These are phyloP conservation scores for Athalia circularis DNA, from an alignment of 2,888 invertebrate species.

Conservation along the genomic window DNA sequence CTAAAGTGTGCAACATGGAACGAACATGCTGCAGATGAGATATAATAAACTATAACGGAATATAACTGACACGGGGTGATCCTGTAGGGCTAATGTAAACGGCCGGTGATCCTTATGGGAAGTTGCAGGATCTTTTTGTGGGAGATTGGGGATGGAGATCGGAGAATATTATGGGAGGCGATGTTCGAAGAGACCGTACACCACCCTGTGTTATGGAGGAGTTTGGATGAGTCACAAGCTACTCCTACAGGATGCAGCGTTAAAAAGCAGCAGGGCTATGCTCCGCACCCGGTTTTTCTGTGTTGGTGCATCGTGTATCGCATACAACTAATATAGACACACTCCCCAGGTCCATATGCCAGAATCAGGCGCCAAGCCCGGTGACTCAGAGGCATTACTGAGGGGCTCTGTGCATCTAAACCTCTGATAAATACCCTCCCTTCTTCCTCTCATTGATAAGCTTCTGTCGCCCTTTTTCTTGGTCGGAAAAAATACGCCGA, in stretches of 20 bases:
- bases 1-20: constrained; percentile 35
- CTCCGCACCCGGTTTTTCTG: neutral
- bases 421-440: constrained; percentile 47
- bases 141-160: constrained; percentile 2
- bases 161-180: neutral
- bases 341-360: constrained; percentile 42
- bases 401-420: constrained; percentile 43
- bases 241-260: constrained; percentile 35
- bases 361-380: constrained; percentile 42
- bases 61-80: constrained; percentile 16
- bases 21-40: neutral
- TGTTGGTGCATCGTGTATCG: constrained; percentile 16
- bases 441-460: constrained; percentile 44
- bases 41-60: constrained; percentile 42
- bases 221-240: constrained; percentile 32
- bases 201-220: neutral
- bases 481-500: constrained; percentile 2
- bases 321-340: neutral
- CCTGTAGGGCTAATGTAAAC: constrained; percentile 37
- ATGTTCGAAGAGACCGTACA: constrained; percentile 30
- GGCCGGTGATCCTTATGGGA: constrained; percentile 35
- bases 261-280: constrained; percentile 36
- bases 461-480: constrained; percentile 9
- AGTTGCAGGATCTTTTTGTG: constrained; percentile 18
- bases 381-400: constrained; percentile 40